These are phyloP conservation scores for Octonoba sinensis DNA, from an alignment of 2,888 invertebrate species.

Conservation along the genomic window DNA sequence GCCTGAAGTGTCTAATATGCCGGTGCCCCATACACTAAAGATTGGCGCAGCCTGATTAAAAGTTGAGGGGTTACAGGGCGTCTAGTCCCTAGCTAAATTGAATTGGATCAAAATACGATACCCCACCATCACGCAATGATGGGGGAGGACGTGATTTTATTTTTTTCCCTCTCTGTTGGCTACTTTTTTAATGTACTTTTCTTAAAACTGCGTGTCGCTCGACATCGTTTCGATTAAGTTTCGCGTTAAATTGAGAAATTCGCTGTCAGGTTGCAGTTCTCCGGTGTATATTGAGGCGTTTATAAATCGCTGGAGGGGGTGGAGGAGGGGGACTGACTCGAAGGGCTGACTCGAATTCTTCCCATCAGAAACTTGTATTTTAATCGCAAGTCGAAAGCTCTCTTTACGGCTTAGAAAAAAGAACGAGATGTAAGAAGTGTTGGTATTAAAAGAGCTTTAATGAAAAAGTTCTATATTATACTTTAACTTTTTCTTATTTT, in stretches of 20 bases:
- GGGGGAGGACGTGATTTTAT: slow-evolving; percentile 9
- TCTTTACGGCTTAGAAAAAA: no score
- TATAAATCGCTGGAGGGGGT: slow-evolving; percentile 43
- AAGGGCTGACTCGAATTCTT: no score
- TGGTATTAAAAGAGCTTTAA: no score
- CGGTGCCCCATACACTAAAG: slow-evolving; percentile 19
- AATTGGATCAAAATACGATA: slow-evolving; percentile 64
- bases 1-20: slow-evolving; percentile 42
- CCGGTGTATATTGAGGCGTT: slow-evolving; percentile 32
- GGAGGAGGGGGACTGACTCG: no score
- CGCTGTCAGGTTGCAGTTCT: slow-evolving; percentile 51
- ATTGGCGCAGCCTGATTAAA: slow-evolving; percentile 59
- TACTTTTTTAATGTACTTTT: slow-evolving; percentile 16
- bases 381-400: no score
- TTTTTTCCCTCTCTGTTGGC: slow-evolving; percentile 4
- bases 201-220: slow-evolving; percentile 16
- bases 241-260: slow-evolving; percentile 63
- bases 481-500: no score
- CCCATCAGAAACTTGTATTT: no score
- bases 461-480: no score
- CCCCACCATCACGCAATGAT: slow-evolving; percentile 44
- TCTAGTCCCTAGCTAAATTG: slow-evolving; percentile 39
- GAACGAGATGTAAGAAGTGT: no score
- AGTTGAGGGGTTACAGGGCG: slow-evolving; percentile 8
- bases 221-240: slow-evolving; percentile 59